A percentile compares a stretch with the other conserved stretches of the same genome.
Conservation (phyloP, 2,888 invertebrate genomes). For the Thereva unica region DNA sequence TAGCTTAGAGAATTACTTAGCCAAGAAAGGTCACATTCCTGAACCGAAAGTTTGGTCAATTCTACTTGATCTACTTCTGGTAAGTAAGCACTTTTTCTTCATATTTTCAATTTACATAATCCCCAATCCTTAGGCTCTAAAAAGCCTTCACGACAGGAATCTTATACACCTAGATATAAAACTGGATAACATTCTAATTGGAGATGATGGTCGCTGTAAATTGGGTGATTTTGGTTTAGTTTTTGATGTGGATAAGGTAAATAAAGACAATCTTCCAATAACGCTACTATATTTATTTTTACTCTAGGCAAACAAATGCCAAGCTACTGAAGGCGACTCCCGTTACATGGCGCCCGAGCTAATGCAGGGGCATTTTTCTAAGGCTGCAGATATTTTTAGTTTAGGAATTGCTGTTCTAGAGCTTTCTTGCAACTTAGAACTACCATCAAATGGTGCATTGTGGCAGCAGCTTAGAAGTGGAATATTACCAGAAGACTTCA, state of each 20-base stretch:
- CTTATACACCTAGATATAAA: constrained; percentile 78
- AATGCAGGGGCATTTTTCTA: constrained; percentile 66
- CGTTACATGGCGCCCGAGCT: constrained; percentile 77
- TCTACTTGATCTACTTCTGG: constrained; percentile 64
- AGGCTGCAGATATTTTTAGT: constrained; percentile 75
- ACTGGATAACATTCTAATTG: constrained; percentile 75
- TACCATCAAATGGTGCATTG: constrained; percentile 69
- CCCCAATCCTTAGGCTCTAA: constrained; percentile 61
- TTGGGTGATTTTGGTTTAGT: constrained; percentile 77
- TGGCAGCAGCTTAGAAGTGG: constrained; percentile 70
- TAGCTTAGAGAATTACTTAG: constrained; percentile 65
- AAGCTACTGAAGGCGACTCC: constrained; percentile 73
- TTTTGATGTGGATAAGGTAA: constrained; percentile 64
- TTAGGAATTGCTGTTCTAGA: constrained; percentile 75
- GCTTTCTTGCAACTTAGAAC: constrained; percentile 69
- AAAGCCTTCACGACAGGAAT: constrained; percentile 69
- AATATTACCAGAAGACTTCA: constrained; percentile 60
- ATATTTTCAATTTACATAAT: not conserved
- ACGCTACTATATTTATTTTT: constrained; percentile 41
- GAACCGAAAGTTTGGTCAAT: constrained; percentile 70
- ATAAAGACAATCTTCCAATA: constrained; percentile 24
- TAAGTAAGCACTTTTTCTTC: constrained; percentile 37
- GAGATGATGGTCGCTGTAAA: constrained; percentile 68
- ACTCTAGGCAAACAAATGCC: constrained; percentile 60
- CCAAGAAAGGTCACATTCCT: constrained; percentile 62